A percentile compares a stretch with the other conserved stretches of the same genome.
phyloP scores from a whole-genome alignment of 2,113 vertebrate genomes.

The Takifugu flavidus region DNA sequence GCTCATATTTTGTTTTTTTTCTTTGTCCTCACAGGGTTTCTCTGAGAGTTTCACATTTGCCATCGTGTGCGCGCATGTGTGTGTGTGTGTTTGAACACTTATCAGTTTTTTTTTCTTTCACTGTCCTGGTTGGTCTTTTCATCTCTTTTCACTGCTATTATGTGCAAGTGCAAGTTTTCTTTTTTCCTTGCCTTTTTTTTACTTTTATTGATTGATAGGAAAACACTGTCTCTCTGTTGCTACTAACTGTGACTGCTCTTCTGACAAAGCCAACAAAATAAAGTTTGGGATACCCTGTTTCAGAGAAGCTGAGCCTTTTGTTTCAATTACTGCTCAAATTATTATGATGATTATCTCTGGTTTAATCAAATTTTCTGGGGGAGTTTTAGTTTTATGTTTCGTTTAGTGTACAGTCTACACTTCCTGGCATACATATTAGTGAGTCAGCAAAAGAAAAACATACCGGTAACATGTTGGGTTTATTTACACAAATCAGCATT shows the following conservation, averaged over 20 bases:
- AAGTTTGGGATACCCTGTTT: conserved; percentile 84
- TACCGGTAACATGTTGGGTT: too few species aligned
- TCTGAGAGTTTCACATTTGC: conserved; percentile 22
- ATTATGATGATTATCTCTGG: too few species aligned
- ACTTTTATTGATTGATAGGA: conserved; percentile 61
- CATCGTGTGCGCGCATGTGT: conserved; percentile 31
- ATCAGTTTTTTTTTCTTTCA: conserved; percentile 3
- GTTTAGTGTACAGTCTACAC: too few species aligned
- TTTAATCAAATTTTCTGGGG: too few species aligned
- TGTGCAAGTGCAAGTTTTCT: conserved; percentile 26
- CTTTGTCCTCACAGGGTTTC: background rate
- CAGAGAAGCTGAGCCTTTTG: conserved; percentile 59
- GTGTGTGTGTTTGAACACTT: conserved; percentile 5
- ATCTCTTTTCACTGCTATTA: conserved; percentile 19
- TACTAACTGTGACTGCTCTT: conserved; percentile 83
- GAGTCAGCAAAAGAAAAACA: too few species aligned
- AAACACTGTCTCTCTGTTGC: conserved; percentile 68
- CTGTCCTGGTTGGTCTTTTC: conserved; percentile 7
- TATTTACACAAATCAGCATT: too few species aligned
- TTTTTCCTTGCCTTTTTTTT: conserved; percentile 31
- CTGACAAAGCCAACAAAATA: conserved; percentile 79
- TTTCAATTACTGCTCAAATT: conserved; percentile 1
- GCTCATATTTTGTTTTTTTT: background rate
- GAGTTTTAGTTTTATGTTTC: too few species aligned
- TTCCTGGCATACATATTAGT: too few species aligned